Evolutionary conservation across 2,888 invertebrate species (phyloP).

Genomic region (Meghimatium bilineatum): DNA sequence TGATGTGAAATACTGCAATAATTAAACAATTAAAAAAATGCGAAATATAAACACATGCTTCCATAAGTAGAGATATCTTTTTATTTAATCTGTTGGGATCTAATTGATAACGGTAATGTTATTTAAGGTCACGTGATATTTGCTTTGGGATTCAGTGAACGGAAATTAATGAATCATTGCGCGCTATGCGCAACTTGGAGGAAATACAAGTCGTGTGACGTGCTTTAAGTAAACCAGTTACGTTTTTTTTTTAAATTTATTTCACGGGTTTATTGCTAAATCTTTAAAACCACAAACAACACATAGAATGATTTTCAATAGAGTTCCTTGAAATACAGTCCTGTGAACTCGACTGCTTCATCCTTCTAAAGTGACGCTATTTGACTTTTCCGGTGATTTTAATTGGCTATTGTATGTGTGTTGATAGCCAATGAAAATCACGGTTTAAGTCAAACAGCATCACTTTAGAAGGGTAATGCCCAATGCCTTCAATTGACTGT

Average conservation of each 20-base stretch:
- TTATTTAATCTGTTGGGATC: too few species aligned
- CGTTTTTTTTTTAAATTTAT: neutral
- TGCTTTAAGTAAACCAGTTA: conserved; percentile 26
- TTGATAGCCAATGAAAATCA: too few species aligned
- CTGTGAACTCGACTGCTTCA: too few species aligned
- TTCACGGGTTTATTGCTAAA: neutral
- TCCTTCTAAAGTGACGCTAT: too few species aligned
- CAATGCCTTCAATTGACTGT: too few species aligned
- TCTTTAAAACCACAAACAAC: neutral
- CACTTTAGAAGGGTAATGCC: too few species aligned
- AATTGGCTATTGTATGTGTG: too few species aligned
- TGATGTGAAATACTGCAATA: conserved; percentile 10
- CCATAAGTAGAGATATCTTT: neutral
- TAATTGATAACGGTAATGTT: conserved; percentile 26
- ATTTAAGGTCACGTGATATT: conserved; percentile 31
- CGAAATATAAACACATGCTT: conserved; percentile 25
- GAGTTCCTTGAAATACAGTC: too few species aligned
- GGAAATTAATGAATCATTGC: conserved; percentile 19
- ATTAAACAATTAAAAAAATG: conserved; percentile 23
- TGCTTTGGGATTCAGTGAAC: neutral
- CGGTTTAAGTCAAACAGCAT: too few species aligned
- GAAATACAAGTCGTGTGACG: conserved; percentile 23
- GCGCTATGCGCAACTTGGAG: neutral
- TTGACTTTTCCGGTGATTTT: too few species aligned
- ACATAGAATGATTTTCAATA: too few species aligned